Evolutionary conservation across 2,797 vertebrate species (phyloP), one percentile per base, ranked within the genome.

Genomic region (Pipistrellus pygmaeus): DNA sequence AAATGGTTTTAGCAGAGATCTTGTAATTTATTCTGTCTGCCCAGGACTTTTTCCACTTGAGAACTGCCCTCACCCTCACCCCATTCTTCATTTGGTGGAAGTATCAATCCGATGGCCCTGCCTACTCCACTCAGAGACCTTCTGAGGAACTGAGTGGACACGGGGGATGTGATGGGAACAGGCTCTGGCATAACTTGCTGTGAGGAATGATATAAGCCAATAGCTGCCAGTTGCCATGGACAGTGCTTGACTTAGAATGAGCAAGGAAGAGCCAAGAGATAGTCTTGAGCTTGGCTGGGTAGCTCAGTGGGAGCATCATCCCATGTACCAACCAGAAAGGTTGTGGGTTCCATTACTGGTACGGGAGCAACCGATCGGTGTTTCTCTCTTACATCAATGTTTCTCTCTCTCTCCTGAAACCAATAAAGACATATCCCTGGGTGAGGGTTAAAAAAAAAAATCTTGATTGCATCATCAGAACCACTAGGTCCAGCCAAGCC

Each of bases 181-280:
- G 27, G 48, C 7, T 88, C 62, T 53, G 77, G 72, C 5, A 78
- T 85, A 66, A 87, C 88, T 32, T 78, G 41, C 35, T 71, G 35
- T 60, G 73, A 81, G 89, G 51, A 92, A 57, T 30, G 17, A 75
- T 13, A 21, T 13, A 75, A 81, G 72, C 23, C 25, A 14, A 57
- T 2, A 68, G 68, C 62, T 60, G 25, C 25, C 80, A 71, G 51
- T 14, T 62, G 68, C 53, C 32, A 8, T 0, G 35, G 15, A 62
- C 8, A 91, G 32, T 90, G n/a, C 80, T 62, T 85, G 41, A 73
- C 60, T 90, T 84, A 35, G 30, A 62, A 72, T 64, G 55, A 81
- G 80, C 75, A 64, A 83, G n/a, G 17, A 53, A 64, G 66, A 51
- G 35, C 75, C 4, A 6, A 84, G 68, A 81, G 57, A 82, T 21